Base-by-base conservation (phyloP, 1,140 invertebrate genomes). In the Eurosta solidaginis region DNA sequence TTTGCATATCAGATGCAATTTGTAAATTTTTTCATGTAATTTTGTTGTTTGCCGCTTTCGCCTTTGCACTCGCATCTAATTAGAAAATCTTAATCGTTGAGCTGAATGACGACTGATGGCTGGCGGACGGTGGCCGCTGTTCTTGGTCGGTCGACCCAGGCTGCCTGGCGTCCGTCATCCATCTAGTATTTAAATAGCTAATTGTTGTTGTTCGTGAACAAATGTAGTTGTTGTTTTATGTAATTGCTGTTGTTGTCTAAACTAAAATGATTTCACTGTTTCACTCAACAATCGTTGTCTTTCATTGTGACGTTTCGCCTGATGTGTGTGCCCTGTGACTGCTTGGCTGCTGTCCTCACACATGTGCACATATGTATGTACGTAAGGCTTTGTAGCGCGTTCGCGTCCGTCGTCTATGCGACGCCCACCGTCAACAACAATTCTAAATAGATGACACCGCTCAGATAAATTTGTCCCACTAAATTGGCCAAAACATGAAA, bases 401-500 rank as follows among this genome's bases (percentile, higher is more conserved):
- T 40, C 27, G 25, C 54, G 47, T 42, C 54, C 20, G 44, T 22
- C 54, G 68, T 74, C 73, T 42, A 36, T 44, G 74, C 40, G 74
- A 33, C 73, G 75, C 29, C 59, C 76, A 82, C 44, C 77, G 78
- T 54, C 76, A 82, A 82, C 82, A 85, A 86, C 83, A 86, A 87
- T 87, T 87, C 85, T 85, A 87, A 87, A 82, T 83, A 87, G 85
- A 87, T 87, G 84, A 87, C 85, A 87, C 85, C 83, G 84, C 82
- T 80, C 84, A 85, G 85, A 87, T 87, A 87, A 87, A 87, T 87
- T 87, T 86, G 85, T 84, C 85, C 85, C 80, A 87, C 84, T 86
- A 87, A 87, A 87, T 87, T 87, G 84, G 84, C 85, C 85, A 84
- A 87, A 87, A 87, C 85, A 87, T 87, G 85, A 87, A 87, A 87